Base-by-base conservation (phyloP, 2,113 vertebrate genomes). In the Steatornis caripensis region DNA sequence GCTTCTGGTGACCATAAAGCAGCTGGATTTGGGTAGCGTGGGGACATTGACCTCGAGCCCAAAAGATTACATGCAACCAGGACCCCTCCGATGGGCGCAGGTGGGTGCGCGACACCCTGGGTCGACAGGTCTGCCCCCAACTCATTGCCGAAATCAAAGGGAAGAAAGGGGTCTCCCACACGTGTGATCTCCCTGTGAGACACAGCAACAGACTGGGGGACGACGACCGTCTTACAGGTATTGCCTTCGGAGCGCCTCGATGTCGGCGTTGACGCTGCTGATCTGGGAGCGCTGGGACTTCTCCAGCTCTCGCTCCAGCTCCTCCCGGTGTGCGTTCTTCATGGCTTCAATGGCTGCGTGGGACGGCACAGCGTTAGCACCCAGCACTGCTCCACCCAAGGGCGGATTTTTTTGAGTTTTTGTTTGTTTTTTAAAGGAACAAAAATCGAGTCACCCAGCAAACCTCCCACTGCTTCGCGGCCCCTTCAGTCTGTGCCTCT, bases 301-400 rank as follows among this genome's bases (percentile, higher is more conserved):
- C 96, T 99, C 99, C 97, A 99, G 81, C 84, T 99, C 98, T 6
- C 98, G 97, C 62, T 98, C 98, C 97, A 99, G 96, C 84, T 99
- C 99, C 96, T 99, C 99, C 41, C 98, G 98, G 97, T 99, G 99
- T 0, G 99, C 99, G 1, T 99, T 99, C 98, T 99, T 99, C 99
- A 99, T 99, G 95, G 99, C 99, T 98, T 99, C 99, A 10, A 99
- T 99, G 87, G 99, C 99, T 99, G 87, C 0, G 43, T 22, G 78
- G 29, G 75, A 70, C 13, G 41, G 70, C 53, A 17, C 21, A 24
- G 32, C 0, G 4, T 98, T 4, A 96, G 80, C 34, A 32, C 68
- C 14, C 48, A 21, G n/a, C 55, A 68, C 22, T 2, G 0, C 24
- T n/a, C 24, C 22, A 12, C 29, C 20, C 68, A 29, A 1, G 2